Base-by-base conservation (phyloP, 2,113 vertebrate genomes). In the Motacilla tschutschensis region DNA sequence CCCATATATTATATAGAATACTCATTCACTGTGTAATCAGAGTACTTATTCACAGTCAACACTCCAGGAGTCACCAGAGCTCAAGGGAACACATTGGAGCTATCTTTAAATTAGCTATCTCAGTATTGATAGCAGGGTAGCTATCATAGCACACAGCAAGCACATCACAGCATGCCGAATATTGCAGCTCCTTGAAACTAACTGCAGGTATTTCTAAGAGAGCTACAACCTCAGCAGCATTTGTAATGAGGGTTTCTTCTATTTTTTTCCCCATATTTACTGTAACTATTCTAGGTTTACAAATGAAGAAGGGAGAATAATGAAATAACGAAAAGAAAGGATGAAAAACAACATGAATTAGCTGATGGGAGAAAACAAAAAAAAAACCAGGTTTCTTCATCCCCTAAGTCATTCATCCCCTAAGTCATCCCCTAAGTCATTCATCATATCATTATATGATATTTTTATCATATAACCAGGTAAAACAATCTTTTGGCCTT, bases 91-190 rank as follows among this genome's bases (percentile, higher is more conserved):
- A 55, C 67, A 77, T 73, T 74, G 79, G 79, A 82, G 69, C 82
- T 90, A 92, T 92, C 91, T 94, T 90, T 85, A 87, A 93, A 93
- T 88, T 92, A 84, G 78, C 44, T 82, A 70, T 89, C 84, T 79
- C 44, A 8, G 60, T 74, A 47, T 0, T 67, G 79, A 90, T 74
- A 90, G 67, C 87, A 89, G 81, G 48, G 53, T 40, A 87, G 89
- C 89, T 87, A 82, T 85, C 87, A 46, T 31, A 90, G 76, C 71
- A 69, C 62, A 33, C 36, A 71, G 77, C 62, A 74, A 71, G 77
- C 62, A 74, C 64, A 66, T 83, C 69, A 66, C 63, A 79, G 78
- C 74, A 59, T 8, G 63, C 26, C 0, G 0, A 78, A 53, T 72
- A 84, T 8, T 81, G 58, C 70, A 92, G 79, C 48, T 47, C 50